Conservation (phyloP, 2,888 invertebrate genomes). For the Orchestes rusci region DNA sequence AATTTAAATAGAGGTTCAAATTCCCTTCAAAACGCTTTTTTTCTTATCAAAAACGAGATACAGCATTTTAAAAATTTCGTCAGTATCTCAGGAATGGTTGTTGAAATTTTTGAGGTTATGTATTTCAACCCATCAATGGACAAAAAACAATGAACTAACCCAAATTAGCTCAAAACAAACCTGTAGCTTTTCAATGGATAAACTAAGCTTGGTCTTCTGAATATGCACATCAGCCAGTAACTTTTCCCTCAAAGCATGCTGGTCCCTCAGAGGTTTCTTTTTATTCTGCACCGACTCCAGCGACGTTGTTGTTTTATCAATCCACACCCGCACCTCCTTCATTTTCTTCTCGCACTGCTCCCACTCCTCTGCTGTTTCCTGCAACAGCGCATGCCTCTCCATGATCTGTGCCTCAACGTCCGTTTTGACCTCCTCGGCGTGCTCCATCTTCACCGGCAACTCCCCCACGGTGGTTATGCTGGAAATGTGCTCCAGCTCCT, state of each 20-base stretch:
- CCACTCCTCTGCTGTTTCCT: constrained; percentile 93
- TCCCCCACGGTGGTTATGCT: constrained; percentile 79
- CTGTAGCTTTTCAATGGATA: constrained; percentile 86
- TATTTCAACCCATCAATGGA: no score
- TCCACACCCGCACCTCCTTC: constrained; percentile 82
- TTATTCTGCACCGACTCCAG: constrained; percentile 76
- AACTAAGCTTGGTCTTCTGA: constrained; percentile 81
- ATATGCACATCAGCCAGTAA: constrained; percentile 79
- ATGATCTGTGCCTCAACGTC: constrained; percentile 77
- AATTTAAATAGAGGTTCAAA: no score
- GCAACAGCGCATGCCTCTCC: constrained; percentile 76
- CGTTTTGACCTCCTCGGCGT: constrained; percentile 79
- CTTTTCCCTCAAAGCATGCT: constrained; percentile 79
- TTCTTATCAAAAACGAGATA: no score
- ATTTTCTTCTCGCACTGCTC: constrained; percentile 92
- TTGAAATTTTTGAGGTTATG: no score
- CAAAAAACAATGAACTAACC: no score
- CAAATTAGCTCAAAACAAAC: no score
- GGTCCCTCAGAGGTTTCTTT: constrained; percentile 82
- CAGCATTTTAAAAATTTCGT: no score
- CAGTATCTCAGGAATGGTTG: no score
- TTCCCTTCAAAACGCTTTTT: no score
- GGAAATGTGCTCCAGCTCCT: constrained; percentile 78
- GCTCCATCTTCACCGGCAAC: constrained; percentile 75
- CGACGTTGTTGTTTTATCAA: constrained; percentile 73